These are phyloP conservation scores for Pagetopsis macropterus DNA, from an alignment of 2,797 vertebrate genomes.

Conservation along the genomic window DNA sequence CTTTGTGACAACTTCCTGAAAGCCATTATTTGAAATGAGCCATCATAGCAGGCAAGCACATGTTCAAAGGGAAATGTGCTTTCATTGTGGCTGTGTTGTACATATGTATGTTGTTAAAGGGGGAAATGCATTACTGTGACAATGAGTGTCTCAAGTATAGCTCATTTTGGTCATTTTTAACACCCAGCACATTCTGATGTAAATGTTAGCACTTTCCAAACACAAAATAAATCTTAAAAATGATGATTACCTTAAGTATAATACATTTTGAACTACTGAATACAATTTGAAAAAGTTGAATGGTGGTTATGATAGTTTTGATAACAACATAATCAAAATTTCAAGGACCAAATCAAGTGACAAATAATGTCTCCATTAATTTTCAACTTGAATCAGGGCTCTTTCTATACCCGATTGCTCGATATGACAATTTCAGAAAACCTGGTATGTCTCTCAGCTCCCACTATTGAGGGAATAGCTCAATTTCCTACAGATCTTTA, in stretches of 20 bases:
- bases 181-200: conserved; percentile 49
- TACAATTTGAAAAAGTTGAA: conserved; percentile 42
- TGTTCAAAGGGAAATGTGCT: conserved; percentile 64
- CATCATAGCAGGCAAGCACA: conserved; percentile 57
- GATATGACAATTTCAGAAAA: conserved; percentile 44
- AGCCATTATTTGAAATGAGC: conserved; percentile 72
- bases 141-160: conserved; percentile 53
- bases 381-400: conserved; percentile 30
- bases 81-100: conserved; percentile 53
- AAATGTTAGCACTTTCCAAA: conserved; percentile 52
- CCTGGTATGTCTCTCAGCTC: conserved; percentile 24
- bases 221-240: conserved; percentile 43
- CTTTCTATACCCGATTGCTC: conserved; percentile 37
- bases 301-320: conserved; percentile 32
- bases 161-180: conserved; percentile 61
- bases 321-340: conserved; percentile 45
- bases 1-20: conserved; percentile 63
- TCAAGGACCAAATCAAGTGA: conserved; percentile 48
- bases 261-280: conserved; percentile 44
- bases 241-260: conserved; percentile 33
- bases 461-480: conserved; percentile 43
- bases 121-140: conserved; percentile 53
- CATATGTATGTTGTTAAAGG: conserved; percentile 55
- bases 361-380: conserved; percentile 40
- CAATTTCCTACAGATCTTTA: conserved; percentile 48